Evolutionary conservation across 2,888 invertebrate species (phyloP).

Genomic region (Apeira syringaria): DNA sequence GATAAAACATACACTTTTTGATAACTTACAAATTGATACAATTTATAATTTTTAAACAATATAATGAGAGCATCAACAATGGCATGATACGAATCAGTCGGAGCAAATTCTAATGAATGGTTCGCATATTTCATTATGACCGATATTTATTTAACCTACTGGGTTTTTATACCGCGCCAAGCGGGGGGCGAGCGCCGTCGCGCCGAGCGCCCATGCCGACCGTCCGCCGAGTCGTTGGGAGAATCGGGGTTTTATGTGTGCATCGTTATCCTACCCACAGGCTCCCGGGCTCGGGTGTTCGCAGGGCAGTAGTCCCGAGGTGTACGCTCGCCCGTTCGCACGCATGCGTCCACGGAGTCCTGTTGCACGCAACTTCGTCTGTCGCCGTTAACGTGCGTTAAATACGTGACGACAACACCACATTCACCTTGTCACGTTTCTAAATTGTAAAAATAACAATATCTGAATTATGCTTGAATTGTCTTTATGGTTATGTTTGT

Average conservation of each 20-base stretch:
- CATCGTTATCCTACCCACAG: slow-evolving; percentile 24
- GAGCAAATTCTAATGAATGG: slow-evolving; percentile 21
- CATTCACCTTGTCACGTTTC: background rate
- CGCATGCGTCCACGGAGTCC: slow-evolving; percentile 65
- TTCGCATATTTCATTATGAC: slow-evolving; percentile 25
- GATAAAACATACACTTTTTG: too few relatives aligned
- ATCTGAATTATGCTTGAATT: too few relatives aligned
- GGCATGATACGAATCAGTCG: slow-evolving; percentile 3
- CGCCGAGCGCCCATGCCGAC: slow-evolving; percentile 30
- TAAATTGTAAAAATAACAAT: too few relatives aligned
- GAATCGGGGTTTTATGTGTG: slow-evolving; percentile 46
- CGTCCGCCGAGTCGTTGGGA: slow-evolving; percentile 51
- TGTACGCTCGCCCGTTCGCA: slow-evolving; percentile 59
- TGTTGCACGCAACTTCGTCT: slow-evolving; percentile 45
- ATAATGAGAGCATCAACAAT: slow-evolving; percentile 13
- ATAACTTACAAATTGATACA: background rate
- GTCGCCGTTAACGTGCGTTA: slow-evolving; percentile 15
- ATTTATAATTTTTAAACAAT: background rate
- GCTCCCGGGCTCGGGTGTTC: slow-evolving; percentile 37
- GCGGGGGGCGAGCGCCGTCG: slow-evolving; percentile 51
- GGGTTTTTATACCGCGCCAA: slow-evolving; percentile 31
- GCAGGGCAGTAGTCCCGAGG: slow-evolving; percentile 55
- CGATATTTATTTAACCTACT: slow-evolving; percentile 32
- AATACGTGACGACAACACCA: slow-evolving; percentile 7
- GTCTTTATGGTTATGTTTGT: slow-evolving; percentile 4